phyloP scores from a whole-genome alignment of 2,888 invertebrate species.

The Lymantria dispar region DNA sequence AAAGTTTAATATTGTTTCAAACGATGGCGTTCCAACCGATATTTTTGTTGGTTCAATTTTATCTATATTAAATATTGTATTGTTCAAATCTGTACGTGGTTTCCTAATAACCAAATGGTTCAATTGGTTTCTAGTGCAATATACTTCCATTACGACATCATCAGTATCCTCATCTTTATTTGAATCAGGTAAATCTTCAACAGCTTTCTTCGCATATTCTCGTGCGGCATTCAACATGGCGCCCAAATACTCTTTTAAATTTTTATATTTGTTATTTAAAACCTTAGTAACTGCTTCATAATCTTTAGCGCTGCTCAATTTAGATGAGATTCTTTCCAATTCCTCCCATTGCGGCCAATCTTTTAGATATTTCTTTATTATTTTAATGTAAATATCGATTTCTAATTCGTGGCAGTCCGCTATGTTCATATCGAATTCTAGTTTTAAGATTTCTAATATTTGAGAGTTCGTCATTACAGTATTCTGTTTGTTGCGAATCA shows the following conservation, averaged over 20 bases:
- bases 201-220: constrained; percentile 34
- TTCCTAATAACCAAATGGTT: constrained; percentile 43
- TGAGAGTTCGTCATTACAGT: constrained; percentile 61
- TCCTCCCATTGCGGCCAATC: constrained; percentile 70
- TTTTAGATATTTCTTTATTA: constrained; percentile 63
- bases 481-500: constrained; percentile 55
- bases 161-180: constrained; percentile 11
- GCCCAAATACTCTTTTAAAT: constrained; percentile 50
- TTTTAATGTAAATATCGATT: constrained; percentile 57
- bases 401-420: constrained; percentile 47
- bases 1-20: constrained; percentile 13
- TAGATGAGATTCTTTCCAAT: constrained; percentile 41
- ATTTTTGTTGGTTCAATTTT: constrained; percentile 30
- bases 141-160: constrained; percentile 46
- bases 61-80: constrained; percentile 48
- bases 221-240: constrained; percentile 41
- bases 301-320: constrained; percentile 41
- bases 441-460: constrained; percentile 53
- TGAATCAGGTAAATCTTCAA: constrained; percentile 18
- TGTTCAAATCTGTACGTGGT: constrained; percentile 35
- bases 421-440: constrained; percentile 53
- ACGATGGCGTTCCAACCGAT: constrained; percentile 1
- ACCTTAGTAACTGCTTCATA: constrained; percentile 34
- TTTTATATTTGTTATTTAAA: constrained; percentile 46
- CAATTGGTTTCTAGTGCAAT: constrained; percentile 45